These are phyloP conservation scores for Elgaria multicarinata DNA, from an alignment of 2,113 vertebrate genomes.

Conservation along the genomic window DNA sequence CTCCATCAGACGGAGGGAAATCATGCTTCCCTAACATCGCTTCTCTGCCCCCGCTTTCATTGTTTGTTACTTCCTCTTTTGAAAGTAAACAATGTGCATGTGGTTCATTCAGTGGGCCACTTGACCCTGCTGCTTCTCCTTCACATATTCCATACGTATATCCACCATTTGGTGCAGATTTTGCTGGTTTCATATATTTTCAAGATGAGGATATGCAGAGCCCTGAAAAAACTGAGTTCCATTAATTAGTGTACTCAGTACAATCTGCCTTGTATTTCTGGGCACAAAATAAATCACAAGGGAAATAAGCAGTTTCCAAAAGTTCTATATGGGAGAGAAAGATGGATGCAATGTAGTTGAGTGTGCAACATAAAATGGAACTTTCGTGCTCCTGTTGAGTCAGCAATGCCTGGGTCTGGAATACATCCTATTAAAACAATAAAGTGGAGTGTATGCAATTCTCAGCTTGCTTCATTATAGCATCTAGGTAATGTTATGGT, in stretches of 20 bases:
- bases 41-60: no score
- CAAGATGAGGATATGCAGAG: neutral
- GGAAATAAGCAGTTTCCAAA: constrained; percentile 28
- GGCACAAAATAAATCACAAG: constrained; percentile 29
- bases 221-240: neutral
- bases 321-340: neutral
- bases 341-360: constrained; percentile 27
- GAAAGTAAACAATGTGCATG: no score
- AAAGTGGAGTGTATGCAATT: constrained; percentile 44
- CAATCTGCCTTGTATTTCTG: constrained; percentile 9
- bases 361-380: neutral
- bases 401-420: constrained; percentile 13
- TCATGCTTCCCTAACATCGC: no score
- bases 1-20: no score
- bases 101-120: no score
- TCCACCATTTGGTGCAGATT: neutral
- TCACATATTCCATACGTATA: neutral
- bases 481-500: neutral
- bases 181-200: neutral
- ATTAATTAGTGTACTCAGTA: neutral
- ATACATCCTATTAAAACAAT: constrained; percentile 31
- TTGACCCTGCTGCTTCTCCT: no score
- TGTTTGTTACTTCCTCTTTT: no score
- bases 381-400: constrained; percentile 20
- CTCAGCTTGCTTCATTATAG: constrained; percentile 58